phyloP scores from a whole-genome alignment of 2,113 vertebrate genomes.

The Cavia aperea region DNA sequence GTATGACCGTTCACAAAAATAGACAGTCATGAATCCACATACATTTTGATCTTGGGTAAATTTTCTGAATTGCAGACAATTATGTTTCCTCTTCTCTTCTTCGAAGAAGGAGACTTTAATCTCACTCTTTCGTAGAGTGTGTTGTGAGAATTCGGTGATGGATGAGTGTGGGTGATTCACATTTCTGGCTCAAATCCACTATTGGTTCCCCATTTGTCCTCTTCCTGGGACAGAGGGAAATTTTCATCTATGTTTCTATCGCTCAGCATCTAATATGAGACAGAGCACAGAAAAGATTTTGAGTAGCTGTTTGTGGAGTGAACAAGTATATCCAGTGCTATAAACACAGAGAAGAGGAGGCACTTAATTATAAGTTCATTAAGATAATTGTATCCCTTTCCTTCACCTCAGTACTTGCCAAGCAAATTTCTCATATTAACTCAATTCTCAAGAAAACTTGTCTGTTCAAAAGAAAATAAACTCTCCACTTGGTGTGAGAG shows the following conservation, averaged over 20 bases:
- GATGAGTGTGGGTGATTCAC: neutral
- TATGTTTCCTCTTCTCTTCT: neutral
- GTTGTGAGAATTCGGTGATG: neutral
- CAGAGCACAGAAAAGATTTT: neutral
- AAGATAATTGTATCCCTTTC: neutral
- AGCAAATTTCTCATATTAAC: slow-evolving; percentile 46
- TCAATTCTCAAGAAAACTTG: slow-evolving; percentile 16
- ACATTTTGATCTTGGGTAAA: neutral
- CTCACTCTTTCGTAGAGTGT: neutral
- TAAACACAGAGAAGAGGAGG: slow-evolving; percentile 12
- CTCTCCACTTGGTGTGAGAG: neutral
- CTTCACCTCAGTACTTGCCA: slow-evolving; percentile 23
- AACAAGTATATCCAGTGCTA: slow-evolving; percentile 27
- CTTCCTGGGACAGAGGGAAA: neutral
- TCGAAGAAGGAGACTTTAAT: neutral
- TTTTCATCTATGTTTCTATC: neutral
- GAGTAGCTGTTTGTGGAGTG: neutral
- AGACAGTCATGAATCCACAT: neutral
- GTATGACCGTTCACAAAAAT: neutral
- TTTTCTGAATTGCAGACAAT: neutral
- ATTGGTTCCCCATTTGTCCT: neutral
- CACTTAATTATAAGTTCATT: slow-evolving; percentile 48
- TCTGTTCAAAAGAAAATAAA: neutral
- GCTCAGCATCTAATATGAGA: neutral
- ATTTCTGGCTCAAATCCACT: neutral